Percentiles rank a stretch among this genome's conserved stretches.
Evolutionary conservation across 2,888 invertebrate species (phyloP).

Genomic region (Entomobrya multifasciata): DNA sequence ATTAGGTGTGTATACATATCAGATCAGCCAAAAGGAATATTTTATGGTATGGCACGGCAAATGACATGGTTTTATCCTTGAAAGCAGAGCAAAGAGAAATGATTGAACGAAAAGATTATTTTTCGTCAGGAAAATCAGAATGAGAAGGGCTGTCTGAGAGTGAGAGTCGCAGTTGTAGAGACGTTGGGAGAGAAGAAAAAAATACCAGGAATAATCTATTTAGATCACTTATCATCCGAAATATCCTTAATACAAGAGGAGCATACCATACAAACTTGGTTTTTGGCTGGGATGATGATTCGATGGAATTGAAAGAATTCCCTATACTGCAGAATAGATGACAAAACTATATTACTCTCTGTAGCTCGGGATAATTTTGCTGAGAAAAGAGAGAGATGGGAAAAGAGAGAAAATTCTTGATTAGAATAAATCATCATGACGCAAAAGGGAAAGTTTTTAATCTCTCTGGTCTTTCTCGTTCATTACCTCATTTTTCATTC

Average conservation of each 20-base stretch:
- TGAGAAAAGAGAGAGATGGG: constrained; percentile 31
- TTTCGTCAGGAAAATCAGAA: constrained; percentile 60
- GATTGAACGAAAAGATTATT: constrained; percentile 61
- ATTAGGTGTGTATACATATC: background rate
- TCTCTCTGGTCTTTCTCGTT: constrained; percentile 78
- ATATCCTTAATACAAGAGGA: background rate
- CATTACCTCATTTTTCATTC: constrained; percentile 79
- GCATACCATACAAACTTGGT: background rate
- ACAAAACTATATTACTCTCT: no score
- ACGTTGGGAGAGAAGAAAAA: constrained; percentile 19
- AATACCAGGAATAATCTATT: constrained; percentile 70
- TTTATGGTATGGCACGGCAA: no score
- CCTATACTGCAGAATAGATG: no score
- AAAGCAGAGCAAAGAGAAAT: constrained; percentile 26
- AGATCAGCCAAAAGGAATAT: no score
- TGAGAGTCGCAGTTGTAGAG: no score
- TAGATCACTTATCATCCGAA: constrained; percentile 60
- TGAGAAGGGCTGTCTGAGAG: constrained; percentile 28
- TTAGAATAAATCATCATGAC: constrained; percentile 78
- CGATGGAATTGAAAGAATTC: background rate
- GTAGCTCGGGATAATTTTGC: no score
- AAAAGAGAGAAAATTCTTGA: constrained; percentile 75
- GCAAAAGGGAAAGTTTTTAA: constrained; percentile 77
- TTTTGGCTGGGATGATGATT: background rate
- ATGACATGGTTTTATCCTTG: constrained; percentile 43